Evolutionary conservation across 2,888 invertebrate species (phyloP), one percentile per base, ranked within the genome.

Genomic region (Temnothorax rugatulus): DNA sequence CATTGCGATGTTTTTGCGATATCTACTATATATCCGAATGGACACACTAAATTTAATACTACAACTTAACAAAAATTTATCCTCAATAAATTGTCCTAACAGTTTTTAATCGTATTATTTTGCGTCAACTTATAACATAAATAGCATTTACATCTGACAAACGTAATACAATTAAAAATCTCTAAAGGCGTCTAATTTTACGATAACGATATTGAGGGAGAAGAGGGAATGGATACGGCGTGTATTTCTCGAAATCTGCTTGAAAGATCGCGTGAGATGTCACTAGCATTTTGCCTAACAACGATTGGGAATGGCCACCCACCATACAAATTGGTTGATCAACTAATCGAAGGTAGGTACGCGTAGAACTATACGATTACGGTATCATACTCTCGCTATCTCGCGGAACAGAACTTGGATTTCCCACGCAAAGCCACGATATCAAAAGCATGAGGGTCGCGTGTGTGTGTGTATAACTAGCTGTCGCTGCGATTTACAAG

Each of bases 251-350:
- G 34, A 77, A 84, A 86, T 0, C 69, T 76, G 84, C 71, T 74
- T 88, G 88, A 88, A 89, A 89, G 86, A 90, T 90, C 82, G 87
- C 86, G 84, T 89, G 82, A 87, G 87, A 87, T 89, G 69, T 77
- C 68, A 52, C 76, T 83, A n/a, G 76, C 68, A 73, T 47, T 61
- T 81, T n/a, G 52, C 41, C 52, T 85, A 89, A 71, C 54, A 34
- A 64, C 57, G 52, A 3, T 64, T 52, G 54, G 61, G 52, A 84
- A 57, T 68, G 52, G 71, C 59, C 57, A n/a, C 57, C 2, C 13
- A 18, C 13, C 38, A 38, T 25, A 59, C 21, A 59, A 29, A 21
- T 44, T 50, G 15, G 3, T 59, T 75, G 11, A 73, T 18, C 44
- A 54, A 54, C 4, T 74, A 73, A 73, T 54, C 54, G 34, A 38